phyloP scores from a whole-genome alignment of 2,888 invertebrate species.

The Rotaria magnacalcarata region DNA sequence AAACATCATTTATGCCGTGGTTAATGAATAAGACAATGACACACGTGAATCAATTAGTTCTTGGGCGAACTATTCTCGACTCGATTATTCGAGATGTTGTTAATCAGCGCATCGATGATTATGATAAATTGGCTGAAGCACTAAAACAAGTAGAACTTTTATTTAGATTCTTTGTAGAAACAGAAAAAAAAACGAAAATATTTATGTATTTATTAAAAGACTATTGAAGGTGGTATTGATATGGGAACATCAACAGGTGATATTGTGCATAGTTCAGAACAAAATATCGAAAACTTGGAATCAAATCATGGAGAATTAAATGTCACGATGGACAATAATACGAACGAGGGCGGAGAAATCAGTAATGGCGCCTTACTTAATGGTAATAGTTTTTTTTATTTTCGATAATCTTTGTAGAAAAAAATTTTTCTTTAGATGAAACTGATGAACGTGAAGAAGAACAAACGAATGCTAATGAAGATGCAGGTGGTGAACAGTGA shows the following conservation, averaged over 20 bases:
- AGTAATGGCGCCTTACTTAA: not conserved
- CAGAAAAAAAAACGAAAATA: too few relatives aligned
- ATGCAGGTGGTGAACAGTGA: constrained; percentile 20
- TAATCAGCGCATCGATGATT: constrained; percentile 51
- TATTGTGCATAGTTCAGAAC: not conserved
- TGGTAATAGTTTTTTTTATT: not conserved
- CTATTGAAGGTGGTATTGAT: not conserved
- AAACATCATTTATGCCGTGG: constrained; percentile 76
- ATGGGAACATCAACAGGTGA: constrained; percentile 32
- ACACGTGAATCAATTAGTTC: constrained; percentile 75
- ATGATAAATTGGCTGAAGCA: constrained; percentile 50
- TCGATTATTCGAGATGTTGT: constrained; percentile 63
- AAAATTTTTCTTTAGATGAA: not conserved
- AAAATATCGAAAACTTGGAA: not conserved
- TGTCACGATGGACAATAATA: not conserved
- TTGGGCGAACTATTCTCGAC: constrained; percentile 74
- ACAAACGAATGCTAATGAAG: not conserved
- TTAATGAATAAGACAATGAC: constrained; percentile 74
- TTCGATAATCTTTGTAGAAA: not conserved
- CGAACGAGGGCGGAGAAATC: not conserved
- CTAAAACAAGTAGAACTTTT: not conserved
- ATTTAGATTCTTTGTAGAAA: too few relatives aligned
- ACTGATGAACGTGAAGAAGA: constrained; percentile 32
- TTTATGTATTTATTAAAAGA: not conserved
- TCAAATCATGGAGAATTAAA: not conserved